Evolutionary conservation across 2,888 invertebrate species (phyloP).

Genomic region (Drosophila maculinotata): DNA sequence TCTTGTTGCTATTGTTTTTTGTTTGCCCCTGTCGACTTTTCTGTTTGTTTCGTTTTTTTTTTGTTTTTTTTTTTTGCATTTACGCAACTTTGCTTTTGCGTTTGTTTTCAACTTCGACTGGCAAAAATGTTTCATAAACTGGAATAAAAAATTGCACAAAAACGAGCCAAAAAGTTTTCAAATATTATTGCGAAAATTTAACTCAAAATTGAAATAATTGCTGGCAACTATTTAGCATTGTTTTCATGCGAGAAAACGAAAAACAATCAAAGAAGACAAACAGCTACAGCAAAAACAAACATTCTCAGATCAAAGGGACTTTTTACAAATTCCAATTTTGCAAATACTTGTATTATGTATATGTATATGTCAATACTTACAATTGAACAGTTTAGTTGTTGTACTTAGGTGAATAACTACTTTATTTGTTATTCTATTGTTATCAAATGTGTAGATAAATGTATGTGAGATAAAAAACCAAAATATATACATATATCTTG

Average conservation of each 20-base stretch:
- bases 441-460: too few species aligned
- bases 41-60: slow-evolving; percentile 14
- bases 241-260: slow-evolving; percentile 12
- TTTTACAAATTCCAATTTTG: too few species aligned
- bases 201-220: slow-evolving; percentile 62
- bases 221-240: slow-evolving; percentile 52
- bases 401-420: too few species aligned
- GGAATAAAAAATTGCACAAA: slow-evolving; percentile 31
- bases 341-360: too few species aligned
- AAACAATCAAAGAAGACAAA: background rate
- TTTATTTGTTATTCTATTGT: too few species aligned
- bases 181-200: slow-evolving; percentile 57
- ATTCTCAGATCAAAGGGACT: background rate
- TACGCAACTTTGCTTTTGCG: slow-evolving; percentile 46
- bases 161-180: slow-evolving; percentile 34
- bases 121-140: slow-evolving; percentile 49
- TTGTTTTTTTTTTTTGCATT: slow-evolving; percentile 5
- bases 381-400: too few species aligned
- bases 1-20: slow-evolving; percentile 13
- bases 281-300: background rate
- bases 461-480: too few species aligned
- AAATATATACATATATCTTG: too few species aligned
- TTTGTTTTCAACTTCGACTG: slow-evolving; percentile 49
- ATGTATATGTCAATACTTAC: too few species aligned
- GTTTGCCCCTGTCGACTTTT: slow-evolving; percentile 27